Conservation (phyloP, 2,888 invertebrate species). For the Drosophila mayaguana region DNA sequence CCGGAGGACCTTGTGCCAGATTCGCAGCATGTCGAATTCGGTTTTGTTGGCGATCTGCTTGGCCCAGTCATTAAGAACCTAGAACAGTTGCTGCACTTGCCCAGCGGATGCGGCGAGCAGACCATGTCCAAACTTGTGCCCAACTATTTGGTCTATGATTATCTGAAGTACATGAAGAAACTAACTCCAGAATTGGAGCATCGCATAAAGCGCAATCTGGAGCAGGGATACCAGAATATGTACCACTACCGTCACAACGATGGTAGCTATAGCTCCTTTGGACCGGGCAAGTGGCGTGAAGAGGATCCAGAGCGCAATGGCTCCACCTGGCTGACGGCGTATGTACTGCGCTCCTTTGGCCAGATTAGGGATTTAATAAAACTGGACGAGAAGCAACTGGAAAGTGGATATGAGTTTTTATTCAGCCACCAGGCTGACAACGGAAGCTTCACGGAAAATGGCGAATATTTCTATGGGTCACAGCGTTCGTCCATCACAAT, state of each 20-base stretch:
- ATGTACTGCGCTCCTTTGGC: conserved; percentile 91
- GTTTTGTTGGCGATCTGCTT: conserved; percentile 87
- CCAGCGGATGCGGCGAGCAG: conserved; percentile 91
- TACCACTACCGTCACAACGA: conserved; percentile 93
- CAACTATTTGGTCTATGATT: conserved; percentile 91
- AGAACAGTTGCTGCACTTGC: conserved; percentile 87
- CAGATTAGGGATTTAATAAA: conserved; percentile 89
- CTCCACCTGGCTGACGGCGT: conserved; percentile 93
- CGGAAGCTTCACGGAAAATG: conserved; percentile 92
- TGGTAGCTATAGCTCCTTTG: conserved; percentile 96
- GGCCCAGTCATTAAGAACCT: conserved; percentile 88
- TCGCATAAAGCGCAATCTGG: conserved; percentile 87
- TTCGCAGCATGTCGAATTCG: conserved; percentile 87
- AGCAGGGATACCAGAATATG: conserved; percentile 95
- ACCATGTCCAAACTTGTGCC: conserved; percentile 90
- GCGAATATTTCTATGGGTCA: conserved; percentile 89
- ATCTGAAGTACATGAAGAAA: conserved; percentile 89
- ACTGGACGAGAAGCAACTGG: conserved; percentile 89
- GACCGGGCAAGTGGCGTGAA: conserved; percentile 86
- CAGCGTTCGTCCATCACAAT: conserved; percentile 89
- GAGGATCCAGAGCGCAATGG: conserved; percentile 86
- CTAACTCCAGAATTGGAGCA: conserved; percentile 88
- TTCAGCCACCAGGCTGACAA: conserved; percentile 89
- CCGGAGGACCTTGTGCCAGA: conserved; percentile 89
- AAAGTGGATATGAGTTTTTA: conserved; percentile 90